Percentiles rank a stretch among this genome's conserved stretches.
phyloP scores from a whole-genome alignment of 2,888 invertebrate species.

The Cotesia congregata region DNA sequence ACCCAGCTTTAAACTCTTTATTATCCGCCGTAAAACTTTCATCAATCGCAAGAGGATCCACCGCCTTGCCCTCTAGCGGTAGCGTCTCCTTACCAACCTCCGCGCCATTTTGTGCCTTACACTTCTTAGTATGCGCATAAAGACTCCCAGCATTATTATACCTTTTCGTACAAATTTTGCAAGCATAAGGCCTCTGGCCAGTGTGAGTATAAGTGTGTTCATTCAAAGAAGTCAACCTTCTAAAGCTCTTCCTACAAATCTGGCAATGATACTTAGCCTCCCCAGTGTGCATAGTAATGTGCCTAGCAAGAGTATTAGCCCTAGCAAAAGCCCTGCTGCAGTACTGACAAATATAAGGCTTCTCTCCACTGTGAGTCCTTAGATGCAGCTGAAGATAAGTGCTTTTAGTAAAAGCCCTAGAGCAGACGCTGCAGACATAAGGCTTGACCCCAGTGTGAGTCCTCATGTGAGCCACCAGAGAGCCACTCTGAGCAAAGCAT shows the following conservation, averaged over 20 bases:
- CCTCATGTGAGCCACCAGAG: constrained; percentile 65
- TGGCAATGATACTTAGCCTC: constrained; percentile 67
- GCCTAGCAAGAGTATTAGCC: constrained; percentile 65
- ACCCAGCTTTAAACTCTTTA: too few relatives aligned
- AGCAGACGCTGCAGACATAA: constrained; percentile 65
- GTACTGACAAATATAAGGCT: constrained; percentile 67
- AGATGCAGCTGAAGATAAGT: constrained; percentile 65
- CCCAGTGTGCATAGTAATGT: constrained; percentile 67
- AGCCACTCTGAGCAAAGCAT: constrained; percentile 66
- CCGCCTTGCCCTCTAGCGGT: too few relatives aligned
- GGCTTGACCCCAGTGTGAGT: constrained; percentile 66
- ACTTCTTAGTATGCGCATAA: constrained; percentile 67
- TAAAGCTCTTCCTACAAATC: constrained; percentile 64
- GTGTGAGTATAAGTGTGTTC: constrained; percentile 67
- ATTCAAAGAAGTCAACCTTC: constrained; percentile 64
- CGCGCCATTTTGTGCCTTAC: constrained; percentile 58
- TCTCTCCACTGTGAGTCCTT: constrained; percentile 65
- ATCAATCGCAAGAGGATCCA: too few relatives aligned
- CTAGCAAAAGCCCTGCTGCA: constrained; percentile 65
- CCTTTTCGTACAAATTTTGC: constrained; percentile 65
- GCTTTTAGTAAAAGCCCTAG: constrained; percentile 65
- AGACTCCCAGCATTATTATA: constrained; percentile 50
- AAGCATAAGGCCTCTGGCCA: constrained; percentile 65
- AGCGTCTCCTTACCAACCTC: not conserved
- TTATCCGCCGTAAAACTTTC: too few relatives aligned